Evolutionary conservation across 2,797 vertebrate genomes (phyloP), one percentile per base, ranked within the genome.

Genomic region (Spondyliosoma cantharus): DNA sequence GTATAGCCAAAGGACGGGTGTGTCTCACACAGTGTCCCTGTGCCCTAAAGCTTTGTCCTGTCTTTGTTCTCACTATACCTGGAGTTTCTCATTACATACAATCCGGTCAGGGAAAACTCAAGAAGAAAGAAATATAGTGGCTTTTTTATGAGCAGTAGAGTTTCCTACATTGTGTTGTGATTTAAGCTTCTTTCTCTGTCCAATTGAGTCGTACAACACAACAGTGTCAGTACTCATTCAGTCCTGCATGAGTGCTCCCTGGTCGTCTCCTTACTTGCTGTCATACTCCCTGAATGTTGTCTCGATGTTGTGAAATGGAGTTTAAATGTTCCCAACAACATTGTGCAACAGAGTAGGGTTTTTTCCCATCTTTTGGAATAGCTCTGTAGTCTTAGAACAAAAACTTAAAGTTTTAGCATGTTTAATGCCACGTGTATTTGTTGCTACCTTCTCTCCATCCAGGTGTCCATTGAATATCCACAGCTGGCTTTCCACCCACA

Each of bases 381-480:
- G 11, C 20, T 62, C 5, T 59, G 48, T 65, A 16, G 13, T 75
- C 32, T 16, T 52, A 24, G 9, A 67, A 43, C 4, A 69, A 59
- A 46, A 32, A 14, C 1, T 1, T 37, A 29, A 29, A 29, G 1
- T 46, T 37, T 3, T 1, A 48, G 50, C 16, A 54, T 4, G 66
- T 76, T 50, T 13, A 17, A 61, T 11, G 29, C 3, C 1, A 20
- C 16, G 19, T 14, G 8, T 37, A 11, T 37, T 37, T 37, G 8
- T 37, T 9, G 9, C 37, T 37, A 37, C 37, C n/a, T 29, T 77
- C 52, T 79, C 56, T 74, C 58, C 29, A 20, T 37, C 37, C 84
- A 99, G 98, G 97, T 98, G 7, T 96, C 96, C 0, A 95, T 99
- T 43, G 95, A 96, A 78, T 99, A 99, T 57, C 98, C 98, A 14